Percentiles rank a stretch among this genome's conserved stretches.
phyloP scores from a whole-genome alignment of 2,797 vertebrate genomes.

The Falco biarmicus region DNA sequence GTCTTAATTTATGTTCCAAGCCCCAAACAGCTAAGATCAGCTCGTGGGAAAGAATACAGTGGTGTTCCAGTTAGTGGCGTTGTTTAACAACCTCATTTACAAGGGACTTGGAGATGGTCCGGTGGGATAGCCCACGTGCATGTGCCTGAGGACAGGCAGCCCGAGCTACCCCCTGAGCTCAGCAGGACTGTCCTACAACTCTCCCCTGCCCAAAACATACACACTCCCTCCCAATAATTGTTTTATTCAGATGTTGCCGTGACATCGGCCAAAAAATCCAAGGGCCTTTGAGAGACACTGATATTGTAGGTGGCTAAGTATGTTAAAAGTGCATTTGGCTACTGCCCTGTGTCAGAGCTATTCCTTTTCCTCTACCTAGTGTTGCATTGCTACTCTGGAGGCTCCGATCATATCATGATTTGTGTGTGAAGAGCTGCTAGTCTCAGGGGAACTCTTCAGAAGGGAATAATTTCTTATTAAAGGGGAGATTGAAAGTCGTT shows the following conservation, averaged over 20 bases:
- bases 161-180: background rate
- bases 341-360: background rate
- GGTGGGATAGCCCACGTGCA: background rate
- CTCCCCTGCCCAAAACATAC: background rate
- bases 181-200: background rate
- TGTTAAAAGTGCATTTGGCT: background rate
- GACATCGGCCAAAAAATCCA: background rate
- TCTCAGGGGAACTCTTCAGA: background rate
- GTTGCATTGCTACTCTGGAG: background rate
- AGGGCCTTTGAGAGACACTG: background rate
- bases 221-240: background rate
- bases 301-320: background rate
- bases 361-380: background rate
- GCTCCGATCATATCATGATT: background rate
- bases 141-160: background rate
- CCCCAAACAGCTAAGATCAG: background rate
- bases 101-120: background rate
- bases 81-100: background rate
- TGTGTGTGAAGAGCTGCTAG: background rate
- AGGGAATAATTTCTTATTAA: background rate
- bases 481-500: background rate
- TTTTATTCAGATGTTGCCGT: background rate
- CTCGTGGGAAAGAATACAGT: background rate
- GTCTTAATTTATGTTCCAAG: background rate
- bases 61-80: background rate